Evolutionary conservation across 2,888 invertebrate genomes (phyloP), one percentile per base, ranked within the genome.

Genomic region (Nysson spinosus): DNA sequence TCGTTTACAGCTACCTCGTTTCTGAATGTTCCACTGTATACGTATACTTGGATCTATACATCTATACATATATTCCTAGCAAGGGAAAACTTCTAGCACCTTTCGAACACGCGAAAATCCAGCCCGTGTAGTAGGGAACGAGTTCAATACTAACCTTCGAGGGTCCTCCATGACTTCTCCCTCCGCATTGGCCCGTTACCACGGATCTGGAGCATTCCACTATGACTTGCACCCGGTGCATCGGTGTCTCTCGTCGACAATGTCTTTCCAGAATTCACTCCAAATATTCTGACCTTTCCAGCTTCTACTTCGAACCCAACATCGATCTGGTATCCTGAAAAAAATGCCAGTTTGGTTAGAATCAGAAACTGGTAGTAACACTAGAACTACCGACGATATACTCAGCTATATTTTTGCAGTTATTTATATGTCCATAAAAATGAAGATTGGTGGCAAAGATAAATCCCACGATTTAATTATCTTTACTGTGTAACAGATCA

Each of bases 61-160:
- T n/a, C n/a, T n/a, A n/a, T n/a, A n/a, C n/a, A n/a, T 19, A 40
- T 7, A 35, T 51, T 39, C 50, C 22, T 37, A 47, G 42, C 17
- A n/a, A 26, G 22, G 22, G n/a, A n/a, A 57, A 61, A 64, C 39
- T 73, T 61, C n/a, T 28, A 34, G 28, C 42, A 14, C 34, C 12
- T n/a, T 54, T 73, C 12, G 54, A 54, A 55, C 57, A 42, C 32
- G 43, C 52, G 32, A 65, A 56, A 73, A 69, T 52, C 70, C 54
- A 37, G 47, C 51, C 51, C 12, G 52, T 17, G 11, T 47, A 43
- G n/a, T n/a, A n/a, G n/a, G n/a, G n/a, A n/a, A n/a, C n/a, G 26
- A 14, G 46, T 51, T 47, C 57, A 35, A 52, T 47, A 44, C 54
- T 35, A 34, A 4, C 26, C 34, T 42, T 55, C 50, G 55, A 58